phyloP scores from a whole-genome alignment of 2,888 invertebrate species.

The Acrocera orbiculus region DNA sequence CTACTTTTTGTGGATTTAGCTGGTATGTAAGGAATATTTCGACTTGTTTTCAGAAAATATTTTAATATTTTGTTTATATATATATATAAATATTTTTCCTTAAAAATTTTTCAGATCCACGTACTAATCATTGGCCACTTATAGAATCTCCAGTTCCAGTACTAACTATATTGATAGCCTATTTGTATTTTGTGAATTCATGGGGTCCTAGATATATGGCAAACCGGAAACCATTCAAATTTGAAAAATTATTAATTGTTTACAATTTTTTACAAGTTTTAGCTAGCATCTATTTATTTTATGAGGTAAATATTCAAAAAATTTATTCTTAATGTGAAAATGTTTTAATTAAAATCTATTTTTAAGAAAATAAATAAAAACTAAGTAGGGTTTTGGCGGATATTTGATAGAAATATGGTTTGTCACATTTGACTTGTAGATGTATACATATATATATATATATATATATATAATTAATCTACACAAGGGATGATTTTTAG shows the following conservation, averaged over 20 bases:
- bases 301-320: slow-evolving; percentile 18
- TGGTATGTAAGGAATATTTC: slow-evolving; percentile 32
- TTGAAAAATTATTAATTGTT: slow-evolving; percentile 58
- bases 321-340: neutral
- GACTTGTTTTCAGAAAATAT: neutral
- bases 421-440: too few relatives aligned
- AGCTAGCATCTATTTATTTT: slow-evolving; percentile 62
- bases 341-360: too few relatives aligned
- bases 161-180: slow-evolving; percentile 44
- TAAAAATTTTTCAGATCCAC: slow-evolving; percentile 34
- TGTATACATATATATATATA: too few relatives aligned
- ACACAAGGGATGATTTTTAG: too few relatives aligned
- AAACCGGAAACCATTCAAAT: slow-evolving; percentile 63
- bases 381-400: too few relatives aligned
- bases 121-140: slow-evolving; percentile 46
- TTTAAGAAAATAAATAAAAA: too few relatives aligned
- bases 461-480: too few relatives aligned
- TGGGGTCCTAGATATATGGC: slow-evolving; percentile 81
- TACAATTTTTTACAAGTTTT: slow-evolving; percentile 83
- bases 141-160: slow-evolving; percentile 54
- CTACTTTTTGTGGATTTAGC: slow-evolving; percentile 46
- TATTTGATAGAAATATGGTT: too few relatives aligned
- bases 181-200: slow-evolving; percentile 52
- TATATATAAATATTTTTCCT: too few relatives aligned
- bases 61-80: neutral